Percentiles rank a stretch among this genome's conserved stretches.
These are phyloP conservation scores for Phocoena sinus DNA, from an alignment of 2,113 vertebrate genomes.

Conservation along the genomic window DNA sequence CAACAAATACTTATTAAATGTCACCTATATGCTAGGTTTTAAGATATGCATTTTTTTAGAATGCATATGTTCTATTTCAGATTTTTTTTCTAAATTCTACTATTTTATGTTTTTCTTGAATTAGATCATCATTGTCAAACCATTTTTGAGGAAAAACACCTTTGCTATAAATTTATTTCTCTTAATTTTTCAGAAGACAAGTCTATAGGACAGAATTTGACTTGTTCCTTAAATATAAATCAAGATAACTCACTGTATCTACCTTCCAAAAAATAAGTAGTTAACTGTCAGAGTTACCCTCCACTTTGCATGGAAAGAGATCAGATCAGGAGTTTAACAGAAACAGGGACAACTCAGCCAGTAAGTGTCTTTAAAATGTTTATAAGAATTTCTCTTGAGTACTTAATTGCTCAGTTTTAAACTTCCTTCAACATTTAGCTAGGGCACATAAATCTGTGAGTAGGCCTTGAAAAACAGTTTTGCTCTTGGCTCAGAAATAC, in stretches of 20 bases:
- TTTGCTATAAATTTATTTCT: not conserved
- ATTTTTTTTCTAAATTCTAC: not conserved
- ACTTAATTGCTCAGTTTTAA: slow-evolving; percentile 49
- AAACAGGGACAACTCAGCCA: slow-evolving; percentile 8
- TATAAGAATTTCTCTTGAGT: slow-evolving; percentile 35
- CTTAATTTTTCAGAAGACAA: slow-evolving; percentile 15
- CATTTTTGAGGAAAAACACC: not conserved
- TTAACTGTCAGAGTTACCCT: not conserved
- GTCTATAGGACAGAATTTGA: not conserved
- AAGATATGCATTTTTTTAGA: not conserved
- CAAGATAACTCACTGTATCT: not conserved
- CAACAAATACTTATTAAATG: not conserved
- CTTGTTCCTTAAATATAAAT: not conserved
- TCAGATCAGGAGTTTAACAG: not conserved
- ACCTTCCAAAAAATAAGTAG: not conserved
- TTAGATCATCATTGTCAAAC: not conserved
- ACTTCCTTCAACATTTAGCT: slow-evolving; percentile 38
- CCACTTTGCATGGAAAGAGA: not conserved
- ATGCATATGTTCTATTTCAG: not conserved
- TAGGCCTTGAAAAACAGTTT: slow-evolving; percentile 15
- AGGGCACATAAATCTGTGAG: not conserved
- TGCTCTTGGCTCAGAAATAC: slow-evolving; percentile 9
- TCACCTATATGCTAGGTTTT: not conserved
- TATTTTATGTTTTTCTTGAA: not conserved
- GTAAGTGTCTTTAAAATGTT: slow-evolving; percentile 36